Evolutionary conservation across 2,113 vertebrate genomes (phyloP), one percentile per base, ranked within the genome.

Genomic region (Hippopotamus amphibius): DNA sequence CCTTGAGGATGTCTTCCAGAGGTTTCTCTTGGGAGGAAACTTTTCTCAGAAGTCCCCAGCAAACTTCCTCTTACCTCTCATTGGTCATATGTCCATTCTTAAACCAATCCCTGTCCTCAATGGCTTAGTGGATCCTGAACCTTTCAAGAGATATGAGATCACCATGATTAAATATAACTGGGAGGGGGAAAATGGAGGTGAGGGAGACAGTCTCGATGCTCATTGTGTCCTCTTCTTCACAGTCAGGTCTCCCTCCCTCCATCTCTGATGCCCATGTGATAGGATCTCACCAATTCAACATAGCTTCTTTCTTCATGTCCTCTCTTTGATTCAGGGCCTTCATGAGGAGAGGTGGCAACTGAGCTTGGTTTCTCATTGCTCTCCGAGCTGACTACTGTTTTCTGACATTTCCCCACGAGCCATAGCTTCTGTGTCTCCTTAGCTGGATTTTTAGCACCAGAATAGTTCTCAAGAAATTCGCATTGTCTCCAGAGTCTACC

Each of bases 391-490:
- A n/a, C 26, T 46, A 46, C 2, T 37, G 33, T 63, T 89, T 90
- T 82, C 80, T 76, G 17, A 61, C 19, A 30, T 7, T 28, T 90
- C 19, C n/a, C 50, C 69, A 55, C 16, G 76, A 82, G 17, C 15
- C 2, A 13, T 77, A 68, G 9, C 13, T 90, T 84, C n/a, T 68
- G 4, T 22, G 6, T 86, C 63, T 95, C 50, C 28, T 76, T 68
- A 46, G 9, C 0, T 86, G 41, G n/a, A 65, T 81, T 94, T 50
- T 71, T 14, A 79, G 33, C 46, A 6, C 57, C 57, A 86, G 82
- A 93, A 16, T 77, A 11, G 43, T 84, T 92, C 33, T 89, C 57
- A 76, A 90, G 81, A 86, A 93, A 95, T 96, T 50, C 43, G 48
- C 26, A 46, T 55, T 72, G 61, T 91, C 41, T 90, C 55, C 43